Evolutionary conservation across 2,797 vertebrate genomes (phyloP), one percentile per base, ranked within the genome.

Genomic region (Tapirus indicus): DNA sequence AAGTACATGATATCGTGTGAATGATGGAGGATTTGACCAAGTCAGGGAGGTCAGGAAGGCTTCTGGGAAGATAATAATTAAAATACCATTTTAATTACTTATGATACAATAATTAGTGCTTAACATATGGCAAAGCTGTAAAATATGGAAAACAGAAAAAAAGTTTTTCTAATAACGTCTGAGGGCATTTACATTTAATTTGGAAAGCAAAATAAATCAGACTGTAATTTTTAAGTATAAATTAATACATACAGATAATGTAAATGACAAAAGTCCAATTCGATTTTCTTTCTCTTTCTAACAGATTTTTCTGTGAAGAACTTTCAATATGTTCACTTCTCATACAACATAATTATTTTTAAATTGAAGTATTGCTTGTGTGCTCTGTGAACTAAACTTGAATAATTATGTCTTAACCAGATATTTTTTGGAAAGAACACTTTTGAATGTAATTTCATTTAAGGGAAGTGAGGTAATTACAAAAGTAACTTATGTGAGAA

Each of bases 381-480:
- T 72, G 74, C 20, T 95, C 60, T 79, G 11, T 88, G 84, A 93
- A 97, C 92, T 92, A 95, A 96, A 80, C 16, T 52, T 88, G n/a
- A 92, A 79, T 66, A 72, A 93, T 82, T 88, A 75, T 52, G 11
- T 91, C 14, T 84, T 86, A 93, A 62, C 38, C 20, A 89, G 32
- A 38, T 87, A n/a, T 69, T 82, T 68, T 91, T 94, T 79, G 10
- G 18, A 87, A 77, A 95, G 7, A 77, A 49, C 38, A 74, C 6
- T 80, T 92, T 64, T 25, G 10, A 96, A 93, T 71, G 10, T 78
- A 91, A 91, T 95, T 96, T 58, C 32, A 93, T 60, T 97, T 94
- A 82, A 54, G 25, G 20, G 12, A 87, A 92, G 20, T 86, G 9
- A 97, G 35, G 21, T 85, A 84, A 93, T 87, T 97, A 82, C 21